These are phyloP conservation scores for Nephrotoma flavescens DNA, from an alignment of 2,888 invertebrate genomes.

Conservation along the genomic window DNA sequence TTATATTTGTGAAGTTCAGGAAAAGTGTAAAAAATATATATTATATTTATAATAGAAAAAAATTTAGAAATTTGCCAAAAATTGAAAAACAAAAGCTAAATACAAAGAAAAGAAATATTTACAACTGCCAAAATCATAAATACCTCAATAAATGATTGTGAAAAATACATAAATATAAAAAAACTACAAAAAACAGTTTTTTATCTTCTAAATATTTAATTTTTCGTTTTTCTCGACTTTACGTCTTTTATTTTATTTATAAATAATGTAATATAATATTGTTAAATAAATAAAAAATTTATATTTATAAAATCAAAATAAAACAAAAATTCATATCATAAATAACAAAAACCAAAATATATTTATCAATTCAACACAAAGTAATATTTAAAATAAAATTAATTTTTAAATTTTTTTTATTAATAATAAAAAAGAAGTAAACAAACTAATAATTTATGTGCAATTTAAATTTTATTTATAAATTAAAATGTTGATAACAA, in stretches of 20 bases:
- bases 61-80: not conserved
- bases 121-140: not conserved
- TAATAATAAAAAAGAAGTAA: not conserved
- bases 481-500: not conserved
- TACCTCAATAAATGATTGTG: not conserved
- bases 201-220: not conserved
- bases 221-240: not conserved
- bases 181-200: not conserved
- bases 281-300: not conserved
- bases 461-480: not conserved
- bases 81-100: not conserved
- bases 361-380: not conserved
- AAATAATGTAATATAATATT: not conserved
- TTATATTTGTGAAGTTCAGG: not conserved
- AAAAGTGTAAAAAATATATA: not conserved
- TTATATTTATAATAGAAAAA: not conserved
- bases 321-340: not conserved
- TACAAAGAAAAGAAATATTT: not conserved
- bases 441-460: not conserved
- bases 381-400: not conserved
- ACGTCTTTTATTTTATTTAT: not conserved
- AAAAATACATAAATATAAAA: not conserved
- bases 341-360: not conserved
- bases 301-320: not conserved
- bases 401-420: conserved; percentile 1